A percentile compares a stretch with the other conserved stretches of the same genome.
Conservation (phyloP, 1,140 invertebrate genomes). For the Eumaeus atala region DNA sequence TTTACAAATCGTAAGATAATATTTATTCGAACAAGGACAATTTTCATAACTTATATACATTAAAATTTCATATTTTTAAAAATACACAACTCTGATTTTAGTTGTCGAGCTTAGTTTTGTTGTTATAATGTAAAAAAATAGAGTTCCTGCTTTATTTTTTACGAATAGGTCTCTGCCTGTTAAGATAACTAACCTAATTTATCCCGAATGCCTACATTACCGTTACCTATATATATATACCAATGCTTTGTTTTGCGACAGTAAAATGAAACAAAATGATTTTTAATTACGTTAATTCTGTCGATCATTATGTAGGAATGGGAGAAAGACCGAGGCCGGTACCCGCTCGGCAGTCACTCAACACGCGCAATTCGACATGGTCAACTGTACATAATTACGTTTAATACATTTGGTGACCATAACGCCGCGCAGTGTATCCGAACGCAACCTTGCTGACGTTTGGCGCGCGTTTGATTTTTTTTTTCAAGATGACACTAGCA, state of each 20-base stretch:
- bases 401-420: conserved; percentile 33
- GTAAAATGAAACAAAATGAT: conserved; percentile 2
- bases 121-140: no score
- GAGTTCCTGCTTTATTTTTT: no score
- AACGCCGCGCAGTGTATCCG: conserved; percentile 25
- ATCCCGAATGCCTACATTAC: no score
- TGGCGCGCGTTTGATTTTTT: conserved; percentile 46
- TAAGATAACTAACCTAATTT: no score
- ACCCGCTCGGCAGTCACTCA: conserved; percentile 53
- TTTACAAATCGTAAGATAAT: no score
- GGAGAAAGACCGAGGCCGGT: conserved; percentile 60
- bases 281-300: conserved; percentile 25
- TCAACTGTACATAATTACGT: conserved; percentile 61
- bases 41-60: no score
- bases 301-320: conserved; percentile 65
- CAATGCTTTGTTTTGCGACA: neutral
- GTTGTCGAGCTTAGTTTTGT: no score
- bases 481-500: conserved; percentile 23
- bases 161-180: no score
- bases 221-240: no score
- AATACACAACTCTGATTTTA: no score
- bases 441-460: conserved; percentile 32
- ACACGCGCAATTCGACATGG: conserved; percentile 69
- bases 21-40: no score
- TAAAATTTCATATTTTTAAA: no score